Percentiles rank a stretch among this genome's conserved stretches.
phyloP scores from a whole-genome alignment of 2,797 vertebrate species.

The Ctenopoma kingsleyae region DNA sequence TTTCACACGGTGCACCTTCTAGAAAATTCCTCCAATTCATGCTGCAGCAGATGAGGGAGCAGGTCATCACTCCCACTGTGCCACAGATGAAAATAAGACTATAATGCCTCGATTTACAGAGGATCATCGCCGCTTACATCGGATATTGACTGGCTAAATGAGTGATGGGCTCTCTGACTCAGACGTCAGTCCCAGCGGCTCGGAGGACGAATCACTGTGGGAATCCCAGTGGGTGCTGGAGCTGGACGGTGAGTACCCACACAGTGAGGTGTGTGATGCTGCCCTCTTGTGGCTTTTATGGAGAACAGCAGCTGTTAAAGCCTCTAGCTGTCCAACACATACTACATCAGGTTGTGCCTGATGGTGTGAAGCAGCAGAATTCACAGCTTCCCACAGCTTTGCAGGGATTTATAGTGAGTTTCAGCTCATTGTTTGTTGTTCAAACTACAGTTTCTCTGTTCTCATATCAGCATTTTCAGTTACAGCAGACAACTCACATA shows the following conservation, averaged over 20 bases:
- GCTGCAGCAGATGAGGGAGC: conserved; percentile 4
- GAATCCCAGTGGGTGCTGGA: conserved; percentile 15
- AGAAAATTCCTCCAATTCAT: neutral
- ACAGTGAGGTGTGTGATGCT: conserved; percentile 31
- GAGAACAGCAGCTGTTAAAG: neutral
- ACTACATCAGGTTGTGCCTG: no score
- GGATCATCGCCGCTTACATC: conserved; percentile 38
- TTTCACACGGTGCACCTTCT: neutral
- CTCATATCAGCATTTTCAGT: no score
- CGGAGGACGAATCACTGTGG: conserved; percentile 42
- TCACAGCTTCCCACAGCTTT: no score
- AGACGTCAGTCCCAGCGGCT: conserved; percentile 29
- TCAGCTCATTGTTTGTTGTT: no score
- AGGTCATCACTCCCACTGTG: conserved; percentile 19
- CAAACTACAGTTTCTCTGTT: no score
- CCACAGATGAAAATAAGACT: conserved; percentile 44
- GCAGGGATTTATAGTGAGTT: no score
- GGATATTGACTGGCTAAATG: conserved; percentile 45
- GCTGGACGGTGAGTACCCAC: neutral
- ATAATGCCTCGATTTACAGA: conserved; percentile 42
- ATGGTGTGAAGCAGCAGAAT: no score
- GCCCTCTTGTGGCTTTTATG: conserved; percentile 60
- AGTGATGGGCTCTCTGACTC: conserved; percentile 57
- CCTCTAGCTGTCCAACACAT: neutral
- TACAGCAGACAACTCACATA: no score